A percentile compares a stretch with the other conserved stretches of the same genome.
These are phyloP conservation scores for Luscinia megarhynchos DNA, from an alignment of 2,797 vertebrate species.

Conservation along the genomic window DNA sequence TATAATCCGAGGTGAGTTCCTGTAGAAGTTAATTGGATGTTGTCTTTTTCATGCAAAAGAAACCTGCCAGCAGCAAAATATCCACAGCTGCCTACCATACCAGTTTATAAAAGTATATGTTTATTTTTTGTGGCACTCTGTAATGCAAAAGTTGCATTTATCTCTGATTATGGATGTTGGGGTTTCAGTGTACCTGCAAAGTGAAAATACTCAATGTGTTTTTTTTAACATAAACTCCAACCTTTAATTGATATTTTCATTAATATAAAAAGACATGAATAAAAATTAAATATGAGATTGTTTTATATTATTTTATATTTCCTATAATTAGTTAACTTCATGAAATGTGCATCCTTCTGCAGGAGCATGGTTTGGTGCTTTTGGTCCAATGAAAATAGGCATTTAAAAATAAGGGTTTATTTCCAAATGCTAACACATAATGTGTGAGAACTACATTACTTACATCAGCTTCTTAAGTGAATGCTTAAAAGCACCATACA, in stretches of 20 bases:
- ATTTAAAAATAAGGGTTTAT: conserved; percentile 44
- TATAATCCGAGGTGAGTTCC: conserved; percentile 99
- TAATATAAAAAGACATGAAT: background rate
- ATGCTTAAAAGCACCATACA: conserved; percentile 44
- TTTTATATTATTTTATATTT: conserved; percentile 19
- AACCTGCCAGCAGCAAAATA: conserved; percentile 83
- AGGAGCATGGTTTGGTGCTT: conserved; percentile 38
- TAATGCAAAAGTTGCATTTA: conserved; percentile 67
- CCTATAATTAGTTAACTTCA: conserved; percentile 35
- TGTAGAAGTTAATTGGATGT: conserved; percentile 84
- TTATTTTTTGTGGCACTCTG: conserved; percentile 72
- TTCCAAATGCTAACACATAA: background rate
- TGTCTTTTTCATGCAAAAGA: conserved; percentile 87
- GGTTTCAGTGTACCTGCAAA: conserved; percentile 62
- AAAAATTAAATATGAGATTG: background rate
- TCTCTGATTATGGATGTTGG: conserved; percentile 86
- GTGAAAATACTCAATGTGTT: background rate
- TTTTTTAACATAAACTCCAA: conserved; percentile 3
- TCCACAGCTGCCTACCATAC: conserved; percentile 78
- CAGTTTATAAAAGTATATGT: conserved; percentile 69
- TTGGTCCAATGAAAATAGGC: background rate
- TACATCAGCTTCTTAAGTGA: conserved; percentile 16
- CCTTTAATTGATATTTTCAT: conserved; percentile 21
- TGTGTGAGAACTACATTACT: background rate
- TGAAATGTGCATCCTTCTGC: conserved; percentile 43